A percentile compares a stretch with the other conserved stretches of the same genome.
phyloP scores from a whole-genome alignment of 2,113 vertebrate species.

The Uropsilus gracilis region DNA sequence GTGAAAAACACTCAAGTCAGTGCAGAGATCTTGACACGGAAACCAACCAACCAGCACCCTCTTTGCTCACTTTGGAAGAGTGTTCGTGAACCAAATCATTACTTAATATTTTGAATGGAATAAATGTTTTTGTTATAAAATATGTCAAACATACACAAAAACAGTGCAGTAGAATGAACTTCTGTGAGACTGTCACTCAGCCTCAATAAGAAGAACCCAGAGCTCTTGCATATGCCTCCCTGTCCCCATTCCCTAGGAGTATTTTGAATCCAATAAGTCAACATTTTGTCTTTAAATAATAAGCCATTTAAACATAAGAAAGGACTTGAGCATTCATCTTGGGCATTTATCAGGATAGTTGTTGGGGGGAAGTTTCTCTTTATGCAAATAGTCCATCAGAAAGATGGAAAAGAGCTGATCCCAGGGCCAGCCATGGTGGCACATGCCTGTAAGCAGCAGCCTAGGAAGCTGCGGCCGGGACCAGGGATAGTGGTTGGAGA shows the following conservation, averaged over 20 bases:
- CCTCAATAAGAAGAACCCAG: rapidly evolving
- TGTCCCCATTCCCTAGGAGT: too few relatives aligned
- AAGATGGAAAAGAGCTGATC: background rate
- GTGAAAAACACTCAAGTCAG: background rate
- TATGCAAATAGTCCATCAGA: background rate
- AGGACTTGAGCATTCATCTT: background rate
- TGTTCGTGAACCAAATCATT: background rate
- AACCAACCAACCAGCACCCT: background rate
- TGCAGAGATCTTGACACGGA: rapidly evolving
- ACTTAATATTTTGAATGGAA: background rate
- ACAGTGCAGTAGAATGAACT: rapidly evolving
- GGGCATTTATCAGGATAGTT: background rate
- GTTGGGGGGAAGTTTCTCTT: background rate
- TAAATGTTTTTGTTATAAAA: background rate
- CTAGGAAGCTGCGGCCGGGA: too few relatives aligned
- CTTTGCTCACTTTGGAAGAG: background rate
- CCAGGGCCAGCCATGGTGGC: too few relatives aligned
- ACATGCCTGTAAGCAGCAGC: too few relatives aligned
- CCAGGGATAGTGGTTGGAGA: too few relatives aligned
- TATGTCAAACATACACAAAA: rapidly evolving
- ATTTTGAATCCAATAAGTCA: background rate
- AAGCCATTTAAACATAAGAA: background rate
- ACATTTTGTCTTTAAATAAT: background rate
- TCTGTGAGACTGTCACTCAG: rapidly evolving
- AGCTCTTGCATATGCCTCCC: rapidly evolving